phyloP scores from a whole-genome alignment of 2,888 invertebrate species.

The Sinopyrophorus schimmeli region DNA sequence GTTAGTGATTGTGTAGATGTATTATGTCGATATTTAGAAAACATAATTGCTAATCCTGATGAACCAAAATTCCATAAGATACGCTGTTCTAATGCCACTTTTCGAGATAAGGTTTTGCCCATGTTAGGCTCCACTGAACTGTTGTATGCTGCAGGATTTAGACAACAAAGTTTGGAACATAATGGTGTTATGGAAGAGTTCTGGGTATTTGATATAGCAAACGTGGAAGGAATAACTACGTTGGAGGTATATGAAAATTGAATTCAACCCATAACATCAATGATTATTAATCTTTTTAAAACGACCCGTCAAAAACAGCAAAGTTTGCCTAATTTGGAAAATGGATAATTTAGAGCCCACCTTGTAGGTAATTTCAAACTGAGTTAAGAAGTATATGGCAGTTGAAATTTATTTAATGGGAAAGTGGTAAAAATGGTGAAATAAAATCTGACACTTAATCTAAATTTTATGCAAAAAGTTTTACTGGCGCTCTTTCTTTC shows the following conservation, averaged over 20 bases:
- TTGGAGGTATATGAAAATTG: slow-evolving; percentile 58
- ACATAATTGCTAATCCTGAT: slow-evolving; percentile 80
- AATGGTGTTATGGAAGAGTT: slow-evolving; percentile 67
- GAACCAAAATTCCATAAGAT: slow-evolving; percentile 92
- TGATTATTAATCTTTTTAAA: no score
- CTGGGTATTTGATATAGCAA: slow-evolving; percentile 67
- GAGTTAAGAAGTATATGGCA: no score
- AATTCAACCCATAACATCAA: no score
- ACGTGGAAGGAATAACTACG: slow-evolving; percentile 60
- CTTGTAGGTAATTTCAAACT: no score
- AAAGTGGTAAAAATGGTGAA: no score
- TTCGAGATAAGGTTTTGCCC: slow-evolving; percentile 77
- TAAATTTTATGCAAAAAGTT: no score
- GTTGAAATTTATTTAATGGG: no score
- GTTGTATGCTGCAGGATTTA: slow-evolving; percentile 82
- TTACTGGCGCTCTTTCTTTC: no score
- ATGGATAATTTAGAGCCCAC: no score
- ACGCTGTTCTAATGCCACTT: slow-evolving; percentile 77
- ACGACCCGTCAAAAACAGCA: no score
- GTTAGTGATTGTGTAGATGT: slow-evolving; percentile 83
- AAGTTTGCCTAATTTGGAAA: no score
- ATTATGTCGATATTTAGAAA: slow-evolving; percentile 86
- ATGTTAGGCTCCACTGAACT: slow-evolving; percentile 83
- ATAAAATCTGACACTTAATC: no score
- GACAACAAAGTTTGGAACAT: slow-evolving; percentile 60